Percentiles rank a stretch among this genome's conserved stretches.
These are phyloP conservation scores for Ormyrus thymus DNA, from an alignment of 2,888 invertebrate species.

Conservation along the genomic window DNA sequence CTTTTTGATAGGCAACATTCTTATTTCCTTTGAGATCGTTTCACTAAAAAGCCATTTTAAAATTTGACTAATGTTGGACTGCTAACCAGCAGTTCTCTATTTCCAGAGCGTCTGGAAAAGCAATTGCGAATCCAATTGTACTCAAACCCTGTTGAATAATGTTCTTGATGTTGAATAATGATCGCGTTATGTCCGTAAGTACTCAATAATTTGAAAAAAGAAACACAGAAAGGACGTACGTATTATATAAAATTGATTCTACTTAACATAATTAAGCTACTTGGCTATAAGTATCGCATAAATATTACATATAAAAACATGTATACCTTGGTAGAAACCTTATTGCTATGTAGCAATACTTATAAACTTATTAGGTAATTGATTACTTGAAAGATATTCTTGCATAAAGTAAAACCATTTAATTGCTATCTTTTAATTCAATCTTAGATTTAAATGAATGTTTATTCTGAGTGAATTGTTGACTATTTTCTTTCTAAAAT, in stretches of 20 bases:
- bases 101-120: constrained; percentile 76
- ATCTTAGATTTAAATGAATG: neutral
- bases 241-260: constrained; percentile 73
- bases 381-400: constrained; percentile 8
- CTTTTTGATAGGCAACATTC: constrained; percentile 29
- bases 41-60: constrained; percentile 35
- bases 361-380: constrained; percentile 31
- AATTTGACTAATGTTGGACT: constrained; percentile 55
- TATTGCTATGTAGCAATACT: constrained; percentile 16
- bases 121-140: constrained; percentile 74
- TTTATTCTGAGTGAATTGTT: neutral
- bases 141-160: constrained; percentile 73
- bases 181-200: constrained; percentile 74
- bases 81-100: constrained; percentile 66
- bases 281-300: constrained; percentile 57
- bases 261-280: constrained; percentile 70
- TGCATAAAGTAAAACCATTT: neutral
- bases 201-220: constrained; percentile 63
- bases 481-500: constrained; percentile 9
- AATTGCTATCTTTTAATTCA: neutral
- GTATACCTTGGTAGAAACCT: constrained; percentile 54
- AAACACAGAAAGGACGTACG: constrained; percentile 71
- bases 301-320: constrained; percentile 65
- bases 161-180: constrained; percentile 73
- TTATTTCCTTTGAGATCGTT: constrained; percentile 41